Conservation (phyloP, 1,140 invertebrate species). For the Brachionus rotundiformis region DNA sequence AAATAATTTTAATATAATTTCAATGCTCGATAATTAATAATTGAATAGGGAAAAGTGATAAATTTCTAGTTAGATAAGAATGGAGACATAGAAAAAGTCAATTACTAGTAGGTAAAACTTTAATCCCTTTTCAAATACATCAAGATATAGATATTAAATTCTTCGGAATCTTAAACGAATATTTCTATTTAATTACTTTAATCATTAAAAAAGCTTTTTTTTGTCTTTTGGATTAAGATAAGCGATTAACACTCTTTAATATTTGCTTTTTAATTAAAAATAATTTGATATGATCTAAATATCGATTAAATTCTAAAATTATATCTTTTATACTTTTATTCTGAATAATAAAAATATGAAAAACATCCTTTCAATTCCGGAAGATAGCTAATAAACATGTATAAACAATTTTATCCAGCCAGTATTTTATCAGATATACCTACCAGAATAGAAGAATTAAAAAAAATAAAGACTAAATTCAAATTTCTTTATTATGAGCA, state of each 20-base stretch:
- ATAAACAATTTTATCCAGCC: too few species aligned
- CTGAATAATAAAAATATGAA: not conserved
- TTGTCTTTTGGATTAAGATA: not conserved
- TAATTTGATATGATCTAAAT: not conserved
- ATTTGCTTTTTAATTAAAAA: slow-evolving; percentile 5
- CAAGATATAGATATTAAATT: not conserved
- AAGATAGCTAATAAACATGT: too few species aligned
- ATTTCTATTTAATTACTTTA: not conserved
- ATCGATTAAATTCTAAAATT: not conserved
- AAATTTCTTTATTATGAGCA: too few species aligned
- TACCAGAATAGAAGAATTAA: too few species aligned
- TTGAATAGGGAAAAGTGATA: not conserved
- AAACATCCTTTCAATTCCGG: too few species aligned
- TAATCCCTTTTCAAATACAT: not conserved
- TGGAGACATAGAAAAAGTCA: not conserved
- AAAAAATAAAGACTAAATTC: too few species aligned
- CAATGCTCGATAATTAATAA: too few species aligned
- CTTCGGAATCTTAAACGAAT: not conserved
- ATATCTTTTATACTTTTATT: not conserved
- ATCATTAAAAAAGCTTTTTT: not conserved
- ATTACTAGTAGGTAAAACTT: not conserved
- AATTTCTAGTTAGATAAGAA: not conserved
- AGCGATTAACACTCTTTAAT: not conserved
- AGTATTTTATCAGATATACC: too few species aligned
- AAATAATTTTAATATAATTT: too few species aligned